phyloP scores from a whole-genome alignment of 2,113 vertebrate species.

The Tyrannus savana region DNA sequence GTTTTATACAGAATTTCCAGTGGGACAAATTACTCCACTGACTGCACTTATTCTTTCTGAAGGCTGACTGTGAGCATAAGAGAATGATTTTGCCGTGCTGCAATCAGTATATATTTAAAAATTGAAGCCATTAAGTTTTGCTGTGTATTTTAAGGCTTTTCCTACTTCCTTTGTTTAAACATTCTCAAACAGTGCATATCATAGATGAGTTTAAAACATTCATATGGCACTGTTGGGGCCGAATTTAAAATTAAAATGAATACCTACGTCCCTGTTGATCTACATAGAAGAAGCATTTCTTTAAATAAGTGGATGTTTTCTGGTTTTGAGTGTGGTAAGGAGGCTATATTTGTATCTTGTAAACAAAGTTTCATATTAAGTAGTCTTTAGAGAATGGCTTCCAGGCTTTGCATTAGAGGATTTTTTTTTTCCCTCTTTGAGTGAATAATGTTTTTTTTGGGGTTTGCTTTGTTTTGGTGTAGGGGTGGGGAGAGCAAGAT shows the following conservation, averaged over 20 bases:
- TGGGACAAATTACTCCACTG: constrained; percentile 58
- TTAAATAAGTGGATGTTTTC: constrained; percentile 63
- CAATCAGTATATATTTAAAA: constrained; percentile 37
- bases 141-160: constrained; percentile 65
- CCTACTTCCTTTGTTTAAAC: constrained; percentile 67
- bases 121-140: constrained; percentile 53
- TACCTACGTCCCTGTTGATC: constrained; percentile 24
- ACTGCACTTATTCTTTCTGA: constrained; percentile 55
- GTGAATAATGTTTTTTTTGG: neutral
- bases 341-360: constrained; percentile 49
- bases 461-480: constrained; percentile 38
- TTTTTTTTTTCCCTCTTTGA: neutral
- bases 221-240: neutral
- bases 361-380: constrained; percentile 68
- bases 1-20: constrained; percentile 71
- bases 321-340: constrained; percentile 58
- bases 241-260: constrained; percentile 51
- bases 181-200: constrained; percentile 52
- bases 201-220: constrained; percentile 38
- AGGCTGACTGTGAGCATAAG: constrained; percentile 23
- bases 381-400: constrained; percentile 59
- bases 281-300: constrained; percentile 53
- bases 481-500: neutral
- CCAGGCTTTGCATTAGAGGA: constrained; percentile 25
- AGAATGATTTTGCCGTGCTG: constrained; percentile 47